Percentiles rank a stretch among this genome's conserved stretches.
Evolutionary conservation across 2,797 vertebrate genomes (phyloP).

Genomic region (Coendou prehensilis): DNA sequence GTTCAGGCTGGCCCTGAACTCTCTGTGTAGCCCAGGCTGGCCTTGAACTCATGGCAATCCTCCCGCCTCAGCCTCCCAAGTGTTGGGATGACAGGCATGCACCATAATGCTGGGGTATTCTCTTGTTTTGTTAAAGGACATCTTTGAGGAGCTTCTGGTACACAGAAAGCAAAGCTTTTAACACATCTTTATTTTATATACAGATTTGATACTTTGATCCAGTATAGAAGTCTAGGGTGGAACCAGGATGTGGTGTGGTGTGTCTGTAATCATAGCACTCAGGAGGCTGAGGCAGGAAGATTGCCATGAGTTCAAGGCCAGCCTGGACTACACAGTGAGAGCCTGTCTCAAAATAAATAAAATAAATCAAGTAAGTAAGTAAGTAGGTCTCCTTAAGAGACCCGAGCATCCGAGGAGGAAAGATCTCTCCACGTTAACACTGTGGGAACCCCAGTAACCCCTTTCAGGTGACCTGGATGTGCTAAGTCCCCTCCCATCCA

Average conservation of each 20-base stretch:
- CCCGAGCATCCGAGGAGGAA: neutral
- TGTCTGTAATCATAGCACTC: neutral
- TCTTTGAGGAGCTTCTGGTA: neutral
- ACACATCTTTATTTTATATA: neutral
- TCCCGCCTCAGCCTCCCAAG: neutral
- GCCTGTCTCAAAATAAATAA: neutral
- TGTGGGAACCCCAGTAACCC: neutral
- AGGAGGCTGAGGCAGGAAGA: neutral
- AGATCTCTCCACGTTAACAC: neutral
- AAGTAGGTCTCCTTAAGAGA: neutral
- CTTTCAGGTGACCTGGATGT: neutral
- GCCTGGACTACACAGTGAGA: neutral
- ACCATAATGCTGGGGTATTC: neutral
- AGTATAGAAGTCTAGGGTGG: neutral
- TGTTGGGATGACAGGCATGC: neutral
- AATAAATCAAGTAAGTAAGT: neutral
- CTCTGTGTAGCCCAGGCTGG: neutral
- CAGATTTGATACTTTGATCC: neutral
- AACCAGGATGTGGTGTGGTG: neutral
- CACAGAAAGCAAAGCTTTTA: neutral
- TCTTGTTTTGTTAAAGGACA: neutral
- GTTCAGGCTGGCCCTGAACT: neutral
- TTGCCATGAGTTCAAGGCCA: neutral
- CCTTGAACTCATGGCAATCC: neutral
- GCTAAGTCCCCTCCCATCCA: neutral